A percentile compares a stretch with the other conserved stretches of the same genome.
phyloP scores from a whole-genome alignment of 2,797 vertebrate species.

The Lemur catta region DNA sequence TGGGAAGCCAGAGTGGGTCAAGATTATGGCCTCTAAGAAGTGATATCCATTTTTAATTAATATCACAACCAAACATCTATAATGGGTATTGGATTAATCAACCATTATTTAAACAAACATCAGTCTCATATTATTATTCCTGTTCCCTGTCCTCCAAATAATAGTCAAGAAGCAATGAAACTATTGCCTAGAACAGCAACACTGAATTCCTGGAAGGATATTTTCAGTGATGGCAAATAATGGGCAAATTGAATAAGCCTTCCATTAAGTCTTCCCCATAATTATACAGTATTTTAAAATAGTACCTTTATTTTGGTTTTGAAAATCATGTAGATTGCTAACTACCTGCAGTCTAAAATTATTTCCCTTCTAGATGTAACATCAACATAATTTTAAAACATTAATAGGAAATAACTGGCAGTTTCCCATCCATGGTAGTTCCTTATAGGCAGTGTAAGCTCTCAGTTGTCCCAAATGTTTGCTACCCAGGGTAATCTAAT shows the following conservation, averaged over 20 bases:
- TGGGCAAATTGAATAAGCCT: not conserved
- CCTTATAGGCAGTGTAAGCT: not conserved
- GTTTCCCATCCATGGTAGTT: not conserved
- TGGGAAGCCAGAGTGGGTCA: not conserved
- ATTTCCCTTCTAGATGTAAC: not conserved
- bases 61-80: not conserved
- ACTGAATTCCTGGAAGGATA: not conserved
- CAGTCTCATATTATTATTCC: not conserved
- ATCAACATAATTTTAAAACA: constrained; percentile 38
- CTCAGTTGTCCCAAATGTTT: not conserved
- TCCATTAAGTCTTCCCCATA: constrained; percentile 1
- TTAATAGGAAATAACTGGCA: not conserved
- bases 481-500: not conserved
- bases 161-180: constrained; percentile 19
- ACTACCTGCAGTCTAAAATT: constrained; percentile 21
- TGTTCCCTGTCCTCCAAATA: not conserved
- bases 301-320: constrained; percentile 46
- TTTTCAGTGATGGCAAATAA: constrained; percentile 9
- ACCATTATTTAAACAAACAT: not conserved
- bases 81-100: not conserved
- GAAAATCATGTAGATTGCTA: not conserved
- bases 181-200: not conserved
- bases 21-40: not conserved
- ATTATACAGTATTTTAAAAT: constrained; percentile 19
- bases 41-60: not conserved